These are phyloP conservation scores for Deroplatys truncata DNA, from an alignment of 2,888 invertebrate species.

Conservation along the genomic window DNA sequence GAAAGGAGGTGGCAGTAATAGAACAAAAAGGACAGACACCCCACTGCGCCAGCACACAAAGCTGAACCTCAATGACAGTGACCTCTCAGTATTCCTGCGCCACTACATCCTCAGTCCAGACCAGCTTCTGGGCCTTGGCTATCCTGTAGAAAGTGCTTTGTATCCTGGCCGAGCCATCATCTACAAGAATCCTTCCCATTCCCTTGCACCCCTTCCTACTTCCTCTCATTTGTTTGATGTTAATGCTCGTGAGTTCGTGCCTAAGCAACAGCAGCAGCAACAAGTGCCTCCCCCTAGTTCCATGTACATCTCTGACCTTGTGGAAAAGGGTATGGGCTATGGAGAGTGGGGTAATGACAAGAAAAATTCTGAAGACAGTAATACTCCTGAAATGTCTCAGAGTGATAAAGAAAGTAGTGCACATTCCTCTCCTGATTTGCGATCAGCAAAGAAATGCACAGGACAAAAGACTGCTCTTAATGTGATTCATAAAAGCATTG, in stretches of 20 bases:
- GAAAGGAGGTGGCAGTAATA: background rate
- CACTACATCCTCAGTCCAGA: conserved; percentile 59
- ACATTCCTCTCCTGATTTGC: background rate
- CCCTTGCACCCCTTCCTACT: conserved; percentile 41
- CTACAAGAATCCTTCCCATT: conserved; percentile 45
- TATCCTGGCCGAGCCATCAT: conserved; percentile 61
- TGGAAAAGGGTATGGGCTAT: conserved; percentile 25
- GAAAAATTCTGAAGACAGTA: background rate
- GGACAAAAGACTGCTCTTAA: too few relatives aligned
- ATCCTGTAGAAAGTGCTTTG: conserved; percentile 61
- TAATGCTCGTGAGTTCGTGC: conserved; percentile 66
- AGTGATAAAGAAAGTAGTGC: background rate
- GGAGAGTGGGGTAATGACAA: conserved; percentile 19
- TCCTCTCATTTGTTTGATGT: conserved; percentile 50
- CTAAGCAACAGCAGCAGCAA: conserved; percentile 37
- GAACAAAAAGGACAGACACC: background rate
- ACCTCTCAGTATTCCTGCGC: conserved; percentile 55
- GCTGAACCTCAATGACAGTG: conserved; percentile 49
- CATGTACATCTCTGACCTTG: conserved; percentile 18
- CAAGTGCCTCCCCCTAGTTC: background rate
- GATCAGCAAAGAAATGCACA: background rate
- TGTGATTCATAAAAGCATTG: background rate
- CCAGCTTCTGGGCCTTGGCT: conserved; percentile 63
- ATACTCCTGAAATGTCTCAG: background rate
- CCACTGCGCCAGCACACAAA: conserved; percentile 44